These are phyloP conservation scores for Galeopsomyia nigrocyanea DNA, from an alignment of 2,888 invertebrate genomes.

Conservation along the genomic window DNA sequence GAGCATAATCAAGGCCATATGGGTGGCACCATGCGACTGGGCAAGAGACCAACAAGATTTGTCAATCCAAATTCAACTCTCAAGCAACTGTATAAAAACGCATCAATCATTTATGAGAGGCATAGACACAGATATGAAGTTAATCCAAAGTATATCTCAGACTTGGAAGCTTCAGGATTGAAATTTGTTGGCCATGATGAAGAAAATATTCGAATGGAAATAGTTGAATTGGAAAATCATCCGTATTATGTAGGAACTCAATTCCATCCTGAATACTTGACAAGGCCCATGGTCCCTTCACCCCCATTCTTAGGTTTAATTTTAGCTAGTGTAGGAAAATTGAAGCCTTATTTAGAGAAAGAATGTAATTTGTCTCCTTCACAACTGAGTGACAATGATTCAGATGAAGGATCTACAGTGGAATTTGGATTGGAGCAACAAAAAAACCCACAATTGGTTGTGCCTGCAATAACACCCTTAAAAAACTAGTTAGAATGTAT, in stretches of 20 bases:
- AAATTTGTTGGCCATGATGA: conserved; percentile 89
- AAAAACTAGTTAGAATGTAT: conserved; percentile 12
- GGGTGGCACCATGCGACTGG: conserved; percentile 98
- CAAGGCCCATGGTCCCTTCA: conserved; percentile 90
- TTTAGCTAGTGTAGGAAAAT: conserved; percentile 87
- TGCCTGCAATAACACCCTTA: conserved; percentile 14
- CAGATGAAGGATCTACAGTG: conserved; percentile 66
- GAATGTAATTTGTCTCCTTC: conserved; percentile 83
- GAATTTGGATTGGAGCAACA: conserved; percentile 20
- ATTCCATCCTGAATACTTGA: conserved; percentile 98
- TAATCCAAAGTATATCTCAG: conserved; percentile 87
- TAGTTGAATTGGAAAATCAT: conserved; percentile 88
- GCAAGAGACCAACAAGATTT: conserved; percentile 91
- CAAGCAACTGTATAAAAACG: conserved; percentile 83
- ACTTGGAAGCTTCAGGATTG: conserved; percentile 86
- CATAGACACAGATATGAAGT: conserved; percentile 99
- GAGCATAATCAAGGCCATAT: conserved; percentile 94
- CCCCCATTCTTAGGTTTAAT: conserved; percentile 96
- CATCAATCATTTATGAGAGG: conserved; percentile 88
- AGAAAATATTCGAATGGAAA: conserved; percentile 93
- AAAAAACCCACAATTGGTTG: conserved; percentile 21
- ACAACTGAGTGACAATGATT: conserved; percentile 82
- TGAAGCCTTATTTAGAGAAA: conserved; percentile 79
- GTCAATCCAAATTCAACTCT: conserved; percentile 72
- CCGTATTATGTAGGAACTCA: conserved; percentile 96